phyloP scores from a whole-genome alignment of 1,140 invertebrate genomes.

The Oreohelix idahoensis region DNA sequence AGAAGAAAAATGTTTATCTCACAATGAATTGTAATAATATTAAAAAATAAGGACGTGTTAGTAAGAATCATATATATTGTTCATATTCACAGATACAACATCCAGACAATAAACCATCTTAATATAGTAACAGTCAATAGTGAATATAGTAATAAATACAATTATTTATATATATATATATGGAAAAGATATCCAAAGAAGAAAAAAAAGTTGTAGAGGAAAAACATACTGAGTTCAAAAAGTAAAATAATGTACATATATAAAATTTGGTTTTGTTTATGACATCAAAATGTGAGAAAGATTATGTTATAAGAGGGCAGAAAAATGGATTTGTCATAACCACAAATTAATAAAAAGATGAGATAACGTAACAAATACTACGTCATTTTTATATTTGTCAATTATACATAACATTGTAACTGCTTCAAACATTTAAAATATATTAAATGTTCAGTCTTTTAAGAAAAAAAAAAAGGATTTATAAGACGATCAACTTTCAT shows the following conservation, averaged over 20 bases:
- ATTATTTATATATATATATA: no score
- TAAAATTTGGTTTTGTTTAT: background rate
- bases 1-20: background rate
- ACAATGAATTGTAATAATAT: background rate
- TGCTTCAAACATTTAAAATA: no score
- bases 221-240: background rate
- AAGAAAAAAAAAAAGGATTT: no score
- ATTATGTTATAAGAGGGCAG: no score
- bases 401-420: no score
- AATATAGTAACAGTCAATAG: background rate
- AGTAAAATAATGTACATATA: background rate
- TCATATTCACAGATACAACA: background rate
- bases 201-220: background rate
- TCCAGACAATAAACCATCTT: background rate
- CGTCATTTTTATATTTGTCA: no score
- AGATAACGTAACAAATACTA: no score
- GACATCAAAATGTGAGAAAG: background rate
- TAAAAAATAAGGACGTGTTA: background rate
- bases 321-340: no score
- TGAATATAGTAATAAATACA: background rate
- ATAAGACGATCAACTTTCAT: no score
- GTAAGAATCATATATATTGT: background rate
- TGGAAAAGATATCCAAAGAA: background rate
- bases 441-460: no score
- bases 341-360: no score